Evolutionary conservation across 2,113 vertebrate genomes (phyloP).

Genomic region (Bubo scandiacus): DNA sequence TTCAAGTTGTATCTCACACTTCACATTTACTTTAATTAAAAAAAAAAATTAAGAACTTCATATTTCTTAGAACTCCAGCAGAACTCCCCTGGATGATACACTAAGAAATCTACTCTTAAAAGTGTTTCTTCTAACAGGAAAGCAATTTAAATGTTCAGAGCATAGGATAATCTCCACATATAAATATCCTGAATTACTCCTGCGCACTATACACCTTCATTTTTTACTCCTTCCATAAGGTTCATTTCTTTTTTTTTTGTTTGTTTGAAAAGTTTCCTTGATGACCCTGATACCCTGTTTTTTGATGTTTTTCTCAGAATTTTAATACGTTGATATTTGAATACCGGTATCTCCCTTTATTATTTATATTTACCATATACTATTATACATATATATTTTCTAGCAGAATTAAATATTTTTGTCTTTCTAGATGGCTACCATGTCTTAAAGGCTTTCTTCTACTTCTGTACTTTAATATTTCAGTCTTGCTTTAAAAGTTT

Average conservation of each 20-base stretch:
- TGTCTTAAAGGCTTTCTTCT: background rate
- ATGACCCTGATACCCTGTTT: background rate
- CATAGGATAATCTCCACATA: background rate
- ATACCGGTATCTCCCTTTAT: background rate
- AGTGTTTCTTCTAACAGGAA: background rate
- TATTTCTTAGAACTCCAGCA: background rate
- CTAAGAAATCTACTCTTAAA: background rate
- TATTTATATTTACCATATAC: background rate
- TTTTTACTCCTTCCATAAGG: background rate
- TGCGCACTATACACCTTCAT: background rate
- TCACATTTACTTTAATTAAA: background rate
- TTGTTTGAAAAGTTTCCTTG: background rate
- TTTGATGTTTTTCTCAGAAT: background rate
- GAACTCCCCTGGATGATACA: background rate
- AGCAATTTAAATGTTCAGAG: background rate
- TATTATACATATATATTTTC: background rate
- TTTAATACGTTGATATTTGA: background rate
- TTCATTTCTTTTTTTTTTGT: background rate
- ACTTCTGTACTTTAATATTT: conserved; percentile 6
- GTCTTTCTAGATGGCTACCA: background rate
- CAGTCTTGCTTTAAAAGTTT: conserved; percentile 19
- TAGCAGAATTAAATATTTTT: background rate
- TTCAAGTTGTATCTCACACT: background rate
- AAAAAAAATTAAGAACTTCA: background rate
- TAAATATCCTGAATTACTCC: background rate